Evolutionary conservation across 2,113 vertebrate genomes (phyloP), one percentile per base, ranked within the genome.

Genomic region (Phylloscopus whistleri): DNA sequence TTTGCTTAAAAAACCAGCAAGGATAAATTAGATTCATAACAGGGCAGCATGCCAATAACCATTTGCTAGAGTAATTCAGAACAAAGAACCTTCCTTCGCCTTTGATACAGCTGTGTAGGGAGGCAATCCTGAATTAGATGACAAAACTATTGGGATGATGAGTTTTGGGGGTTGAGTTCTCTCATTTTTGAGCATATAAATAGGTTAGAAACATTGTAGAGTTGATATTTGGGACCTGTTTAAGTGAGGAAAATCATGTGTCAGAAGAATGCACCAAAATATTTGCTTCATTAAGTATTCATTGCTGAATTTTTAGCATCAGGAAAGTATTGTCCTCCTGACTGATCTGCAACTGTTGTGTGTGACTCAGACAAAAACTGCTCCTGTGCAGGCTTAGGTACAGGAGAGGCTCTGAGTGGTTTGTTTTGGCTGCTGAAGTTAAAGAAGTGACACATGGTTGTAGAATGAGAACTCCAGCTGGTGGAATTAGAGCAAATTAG

Each of bases 321-420:
- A 13, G 48, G 11, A 12, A 80, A 67, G 9, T 46, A 9, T 51
- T 60, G 51, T 33, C 44, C 46, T 69, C 33, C 24, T 58, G 60
- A n/a, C 43, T 60, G 41, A 48, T 44, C 39, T 37, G 28, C 75
- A 68, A 0, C 20, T 58, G 1, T 14, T 30, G 6, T 8, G 37
- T 30, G 41, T 62, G 73, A 27, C 55, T 80, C 8, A 2, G 53
- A 22, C 44, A 58, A 33, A 37, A 46, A 56, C 35, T 37, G 76
- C 37, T 88, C 12, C 3, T 8, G 22, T 26, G 19, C 37, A 3
- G 52, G 49, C 30, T 41, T 18, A 6, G 63, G 33, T 46, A 20
- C 28, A 3, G 0, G 0, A 52, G 59, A 56, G 44, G 81, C 44
- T 91, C n/a, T 1, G 3, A 4, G 22, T 33, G 16, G 5, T 41